Percentiles rank a stretch among this genome's conserved stretches.
Conservation (phyloP, 2,113 vertebrate genomes). For the Silurus glanis region DNA sequence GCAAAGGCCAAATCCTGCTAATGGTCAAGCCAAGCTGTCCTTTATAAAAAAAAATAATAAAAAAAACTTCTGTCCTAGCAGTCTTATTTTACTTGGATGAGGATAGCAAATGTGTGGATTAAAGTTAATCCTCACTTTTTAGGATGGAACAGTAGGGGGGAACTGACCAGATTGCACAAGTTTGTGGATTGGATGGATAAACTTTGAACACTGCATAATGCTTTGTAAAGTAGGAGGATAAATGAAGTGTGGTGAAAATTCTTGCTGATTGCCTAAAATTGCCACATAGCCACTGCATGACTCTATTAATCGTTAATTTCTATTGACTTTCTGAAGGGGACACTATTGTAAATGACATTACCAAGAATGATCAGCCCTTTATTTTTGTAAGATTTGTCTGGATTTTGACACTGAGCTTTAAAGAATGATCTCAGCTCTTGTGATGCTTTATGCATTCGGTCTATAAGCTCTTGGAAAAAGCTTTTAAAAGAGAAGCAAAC, state of each 20-base stretch:
- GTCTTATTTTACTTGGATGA: conserved; percentile 50
- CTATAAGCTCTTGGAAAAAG: conserved; percentile 18
- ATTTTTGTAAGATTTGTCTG: neutral
- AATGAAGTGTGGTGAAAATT: conserved; percentile 16
- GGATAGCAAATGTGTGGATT: conserved; percentile 53
- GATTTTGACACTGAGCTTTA: neutral
- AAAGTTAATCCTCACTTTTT: conserved; percentile 59
- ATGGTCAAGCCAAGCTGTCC: conserved; percentile 42
- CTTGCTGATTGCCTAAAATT: neutral
- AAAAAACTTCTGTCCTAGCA: conserved; percentile 11
- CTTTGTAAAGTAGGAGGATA: conserved; percentile 28
- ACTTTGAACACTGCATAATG: conserved; percentile 7
- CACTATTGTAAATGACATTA: neutral
- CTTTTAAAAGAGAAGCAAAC: conserved; percentile 27
- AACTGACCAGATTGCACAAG: conserved; percentile 32
- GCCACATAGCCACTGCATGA: neutral
- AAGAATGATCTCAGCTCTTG: neutral
- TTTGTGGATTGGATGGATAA: conserved; percentile 55
- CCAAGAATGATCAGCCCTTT: neutral
- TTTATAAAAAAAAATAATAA: conserved; percentile 29
- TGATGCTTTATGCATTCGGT: conserved; percentile 13
- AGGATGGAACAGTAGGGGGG: conserved; percentile 37
- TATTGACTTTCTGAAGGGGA: neutral
- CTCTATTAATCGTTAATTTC: neutral
- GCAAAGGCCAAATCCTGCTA: conserved; percentile 51